Evolutionary conservation across 2,888 invertebrate genomes (phyloP), one percentile per base, ranked within the genome.

Genomic region (Halictus ligatus): DNA sequence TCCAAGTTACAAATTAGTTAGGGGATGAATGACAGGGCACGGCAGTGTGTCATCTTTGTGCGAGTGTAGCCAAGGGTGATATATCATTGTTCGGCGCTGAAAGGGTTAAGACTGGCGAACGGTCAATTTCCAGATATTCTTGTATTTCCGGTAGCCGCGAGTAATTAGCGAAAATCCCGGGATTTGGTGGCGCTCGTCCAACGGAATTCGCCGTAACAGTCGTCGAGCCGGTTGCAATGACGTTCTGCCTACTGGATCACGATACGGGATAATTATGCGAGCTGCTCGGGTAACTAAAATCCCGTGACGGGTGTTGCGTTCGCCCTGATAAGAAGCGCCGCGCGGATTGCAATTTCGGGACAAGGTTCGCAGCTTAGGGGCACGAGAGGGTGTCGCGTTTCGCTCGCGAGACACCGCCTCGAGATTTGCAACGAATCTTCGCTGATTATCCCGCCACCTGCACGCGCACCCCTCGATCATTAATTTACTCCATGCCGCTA

Each of bases 331-430:
- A 64, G 64, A 64, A 64, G 29, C 64, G 5, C 29, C 64, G 29
- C 2, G 64, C 18, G 64, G 64, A 64, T 64, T 64, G 64, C 64
- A 64, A 64, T 64, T 64, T 64, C 64, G 29, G 64, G 64, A 6
- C 15, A 29, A 29, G 64, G 15, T 6, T 18, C 29, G 29, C 64
- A 64, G 64, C 29, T 29, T 29, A 25, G 64, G 29, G 8, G 29
- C 64, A 29, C n/a, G 64, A 64, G 64, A 29, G 15, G 64, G 64
- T 64, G 64, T 64, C 64, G 29, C 64, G 15, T 64, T 29, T 18
- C 64, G 64, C 64, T 64, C 15, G 29, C 64, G 64, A 29, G 64
- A 64, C 15, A 29, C 64, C 15, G 64, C 64, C 7, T 29, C 64
- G 64, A 25, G 64, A 64, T 64, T 29, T 7, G 15, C 64, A 64